phyloP scores from a whole-genome alignment of 2,797 vertebrate species.

The Anguilla anguilla region DNA sequence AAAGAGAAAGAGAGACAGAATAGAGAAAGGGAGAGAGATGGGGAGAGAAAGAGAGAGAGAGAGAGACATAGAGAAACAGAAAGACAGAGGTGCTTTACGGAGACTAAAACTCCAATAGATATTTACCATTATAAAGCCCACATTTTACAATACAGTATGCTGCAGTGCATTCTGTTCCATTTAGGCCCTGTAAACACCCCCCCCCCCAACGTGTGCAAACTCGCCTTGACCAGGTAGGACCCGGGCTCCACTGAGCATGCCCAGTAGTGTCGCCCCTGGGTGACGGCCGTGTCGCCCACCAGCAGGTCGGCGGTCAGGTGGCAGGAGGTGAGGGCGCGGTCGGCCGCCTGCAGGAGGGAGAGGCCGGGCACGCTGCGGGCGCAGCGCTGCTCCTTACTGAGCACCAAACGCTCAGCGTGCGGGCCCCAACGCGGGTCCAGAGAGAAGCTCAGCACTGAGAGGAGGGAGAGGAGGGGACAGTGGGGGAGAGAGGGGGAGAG shows the following conservation, averaged over 20 bases:
- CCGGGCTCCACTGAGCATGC: conserved; percentile 94
- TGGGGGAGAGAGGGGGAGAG: not conserved
- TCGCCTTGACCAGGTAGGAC: conserved; percentile 90
- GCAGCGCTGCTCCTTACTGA: conserved; percentile 92
- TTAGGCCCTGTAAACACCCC: too few species aligned
- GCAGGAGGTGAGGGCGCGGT: conserved; percentile 92
- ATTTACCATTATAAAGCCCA: too few species aligned
- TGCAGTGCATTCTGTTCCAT: not conserved
- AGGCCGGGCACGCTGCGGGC: conserved; percentile 91
- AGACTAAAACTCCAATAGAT: not conserved
- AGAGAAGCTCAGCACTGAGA: conserved; percentile 90
- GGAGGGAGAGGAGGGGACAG: too few species aligned
- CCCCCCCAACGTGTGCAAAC: conserved; percentile 3
- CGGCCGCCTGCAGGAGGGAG: conserved; percentile 89
- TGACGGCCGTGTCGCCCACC: conserved; percentile 90
- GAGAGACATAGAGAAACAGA: not conserved
- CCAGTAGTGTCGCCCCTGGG: conserved; percentile 96
- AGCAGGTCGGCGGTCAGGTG: conserved; percentile 92
- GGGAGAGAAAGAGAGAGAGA: too few species aligned
- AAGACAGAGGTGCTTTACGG: not conserved
- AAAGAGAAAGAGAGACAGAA: too few species aligned
- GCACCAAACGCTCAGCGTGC: conserved; percentile 87
- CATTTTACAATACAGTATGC: too few species aligned
- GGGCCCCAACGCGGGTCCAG: conserved; percentile 92
- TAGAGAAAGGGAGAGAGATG: too few species aligned